These are phyloP conservation scores for Cephus pulcher DNA, from an alignment of 2,888 invertebrate genomes.

Conservation along the genomic window DNA sequence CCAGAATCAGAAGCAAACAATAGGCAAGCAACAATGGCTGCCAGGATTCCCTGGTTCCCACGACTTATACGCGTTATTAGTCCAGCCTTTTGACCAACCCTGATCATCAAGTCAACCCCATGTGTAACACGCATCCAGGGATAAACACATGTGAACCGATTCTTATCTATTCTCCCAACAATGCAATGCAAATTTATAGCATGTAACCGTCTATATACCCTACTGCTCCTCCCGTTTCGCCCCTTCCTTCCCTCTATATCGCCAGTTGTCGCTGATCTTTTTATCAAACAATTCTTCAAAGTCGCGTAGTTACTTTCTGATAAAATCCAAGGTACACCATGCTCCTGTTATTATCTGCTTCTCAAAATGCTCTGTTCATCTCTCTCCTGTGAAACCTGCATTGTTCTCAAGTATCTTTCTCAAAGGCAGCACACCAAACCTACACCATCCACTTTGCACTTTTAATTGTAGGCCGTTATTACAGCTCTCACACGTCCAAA, in stretches of 20 bases:
- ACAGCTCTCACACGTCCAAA: neutral
- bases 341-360: neutral
- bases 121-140: neutral
- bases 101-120: neutral
- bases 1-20: conserved; percentile 18
- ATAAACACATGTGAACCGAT: neutral
- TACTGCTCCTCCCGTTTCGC: neutral
- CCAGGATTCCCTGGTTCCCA: conserved; percentile 34
- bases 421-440: neutral
- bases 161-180: neutral
- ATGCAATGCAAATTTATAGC: neutral
- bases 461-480: neutral
- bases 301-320: neutral
- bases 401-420: neutral
- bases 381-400: neutral
- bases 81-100: conserved; percentile 37
- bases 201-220: neutral
- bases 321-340: neutral
- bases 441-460: neutral
- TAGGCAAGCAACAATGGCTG: conserved; percentile 25
- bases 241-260: too few species aligned
- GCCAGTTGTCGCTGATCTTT: neutral
- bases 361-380: neutral
- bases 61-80: conserved; percentile 42
- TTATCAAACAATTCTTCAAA: neutral